Evolutionary conservation across 2,797 vertebrate species (phyloP).

Genomic region (Cirrhinus mrigala): DNA sequence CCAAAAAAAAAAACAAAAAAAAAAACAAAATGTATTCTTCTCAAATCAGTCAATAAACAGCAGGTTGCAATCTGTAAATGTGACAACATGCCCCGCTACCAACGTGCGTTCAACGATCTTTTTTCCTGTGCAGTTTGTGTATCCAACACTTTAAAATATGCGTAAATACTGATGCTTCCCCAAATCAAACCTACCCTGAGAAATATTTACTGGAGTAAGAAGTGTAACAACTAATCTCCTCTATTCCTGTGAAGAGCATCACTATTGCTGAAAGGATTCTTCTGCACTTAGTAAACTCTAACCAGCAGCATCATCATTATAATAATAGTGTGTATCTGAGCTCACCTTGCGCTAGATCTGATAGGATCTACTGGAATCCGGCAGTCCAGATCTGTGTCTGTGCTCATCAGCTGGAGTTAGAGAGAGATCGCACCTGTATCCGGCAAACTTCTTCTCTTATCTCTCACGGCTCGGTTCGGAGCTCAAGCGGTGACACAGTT

Average conservation of each 20-base stretch:
- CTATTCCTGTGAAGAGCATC: not conserved
- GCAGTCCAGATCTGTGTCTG: conserved; percentile 43
- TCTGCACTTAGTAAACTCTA: not conserved
- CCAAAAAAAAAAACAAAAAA: too few relatives aligned
- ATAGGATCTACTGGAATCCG: conserved; percentile 67
- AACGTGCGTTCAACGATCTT: not conserved
- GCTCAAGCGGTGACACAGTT: not conserved
- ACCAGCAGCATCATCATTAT: not conserved
- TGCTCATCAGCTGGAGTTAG: conserved; percentile 62
- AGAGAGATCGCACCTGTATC: conserved; percentile 69
- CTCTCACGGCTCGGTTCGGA: conserved; percentile 11
- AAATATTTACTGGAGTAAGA: not conserved
- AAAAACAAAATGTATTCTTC: not conserved
- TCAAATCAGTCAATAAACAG: not conserved
- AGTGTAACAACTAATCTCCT: conserved; percentile 11
- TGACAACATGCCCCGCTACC: not conserved
- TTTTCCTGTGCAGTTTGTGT: not conserved
- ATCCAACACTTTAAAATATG: not conserved
- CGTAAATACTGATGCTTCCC: not conserved
- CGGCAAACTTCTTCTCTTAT: conserved; percentile 62
- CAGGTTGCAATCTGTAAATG: not conserved
- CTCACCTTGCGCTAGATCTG: conserved; percentile 55
- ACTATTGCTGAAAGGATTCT: not conserved
- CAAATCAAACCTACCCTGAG: not conserved
- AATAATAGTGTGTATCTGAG: not conserved